Conservation (phyloP, 2,113 vertebrate species). For the Pseudois nayaur region DNA sequence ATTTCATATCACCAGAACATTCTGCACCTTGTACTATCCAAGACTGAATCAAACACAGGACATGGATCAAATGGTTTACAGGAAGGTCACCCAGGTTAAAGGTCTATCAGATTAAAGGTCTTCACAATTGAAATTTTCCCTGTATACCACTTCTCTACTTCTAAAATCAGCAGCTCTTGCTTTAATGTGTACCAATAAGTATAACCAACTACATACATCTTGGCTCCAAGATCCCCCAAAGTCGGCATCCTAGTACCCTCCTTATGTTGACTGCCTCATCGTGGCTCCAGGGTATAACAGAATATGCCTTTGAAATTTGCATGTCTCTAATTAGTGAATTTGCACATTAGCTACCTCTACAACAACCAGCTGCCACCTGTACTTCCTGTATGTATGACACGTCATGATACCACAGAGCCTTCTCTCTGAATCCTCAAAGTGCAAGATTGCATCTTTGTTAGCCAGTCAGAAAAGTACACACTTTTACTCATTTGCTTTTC, state of each 20-base stretch:
- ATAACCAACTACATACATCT: background rate
- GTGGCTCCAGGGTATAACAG: slow-evolving; percentile 4
- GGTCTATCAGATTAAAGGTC: background rate
- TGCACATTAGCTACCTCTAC: slow-evolving; percentile 35
- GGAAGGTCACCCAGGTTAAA: background rate
- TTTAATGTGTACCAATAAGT: background rate
- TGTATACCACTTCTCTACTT: background rate
- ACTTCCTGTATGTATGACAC: slow-evolving; percentile 17
- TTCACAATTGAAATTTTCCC: background rate
- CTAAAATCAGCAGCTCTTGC: background rate
- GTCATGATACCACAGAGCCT: slow-evolving; percentile 2
- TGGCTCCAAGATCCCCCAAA: background rate
- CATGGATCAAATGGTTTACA: background rate
- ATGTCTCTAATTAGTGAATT: slow-evolving; percentile 63
- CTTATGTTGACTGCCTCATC: background rate
- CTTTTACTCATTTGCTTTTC: background rate
- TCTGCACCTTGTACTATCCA: background rate
- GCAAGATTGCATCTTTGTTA: background rate
- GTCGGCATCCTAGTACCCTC: background rate
- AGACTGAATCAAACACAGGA: background rate
- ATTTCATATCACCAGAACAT: background rate
- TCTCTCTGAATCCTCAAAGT: slow-evolving; percentile 28
- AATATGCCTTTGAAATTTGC: slow-evolving; percentile 48
- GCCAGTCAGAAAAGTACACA: background rate
- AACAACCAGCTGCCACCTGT: slow-evolving; percentile 34